phyloP scores from a whole-genome alignment of 2,113 vertebrate species.

The Amphilophus citrinellus region DNA sequence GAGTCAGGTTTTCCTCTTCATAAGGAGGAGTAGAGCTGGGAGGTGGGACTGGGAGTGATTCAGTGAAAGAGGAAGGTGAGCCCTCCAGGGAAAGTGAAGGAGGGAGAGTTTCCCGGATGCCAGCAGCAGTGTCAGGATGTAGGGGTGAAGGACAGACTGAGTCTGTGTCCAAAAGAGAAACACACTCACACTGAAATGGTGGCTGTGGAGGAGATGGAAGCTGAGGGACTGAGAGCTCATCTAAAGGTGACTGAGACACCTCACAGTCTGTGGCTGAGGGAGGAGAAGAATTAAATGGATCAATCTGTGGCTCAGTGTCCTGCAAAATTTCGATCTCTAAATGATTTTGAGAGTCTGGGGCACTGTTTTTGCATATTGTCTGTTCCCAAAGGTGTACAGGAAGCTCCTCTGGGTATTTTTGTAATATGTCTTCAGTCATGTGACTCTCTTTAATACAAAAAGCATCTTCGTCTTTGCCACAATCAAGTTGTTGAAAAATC shows the following conservation, averaged over 20 bases:
- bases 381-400: background rate
- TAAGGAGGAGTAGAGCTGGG: background rate
- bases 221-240: background rate
- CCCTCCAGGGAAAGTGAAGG: conserved; percentile 5
- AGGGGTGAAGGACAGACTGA: conserved; percentile 6
- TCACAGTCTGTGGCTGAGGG: background rate
- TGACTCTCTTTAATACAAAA: background rate
- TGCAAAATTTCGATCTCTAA: background rate
- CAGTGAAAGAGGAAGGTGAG: conserved; percentile 1
- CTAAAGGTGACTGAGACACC: conserved; percentile 1
- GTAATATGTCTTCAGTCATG: background rate
- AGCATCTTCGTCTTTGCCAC: background rate
- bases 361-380: background rate
- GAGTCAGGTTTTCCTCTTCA: background rate
- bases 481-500: background rate
- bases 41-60: background rate
- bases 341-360: conserved; percentile 14
- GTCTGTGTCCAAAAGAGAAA: background rate
- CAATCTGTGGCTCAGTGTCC: background rate
- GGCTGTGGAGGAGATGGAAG: background rate
- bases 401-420: conserved; percentile 13
- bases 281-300: background rate
- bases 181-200: background rate
- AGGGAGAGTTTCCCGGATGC: conserved; percentile 8
- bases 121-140: background rate